These are phyloP conservation scores for Actinia equina DNA, from an alignment of 64 coral and sea anemone species.

Conservation along the genomic window DNA sequence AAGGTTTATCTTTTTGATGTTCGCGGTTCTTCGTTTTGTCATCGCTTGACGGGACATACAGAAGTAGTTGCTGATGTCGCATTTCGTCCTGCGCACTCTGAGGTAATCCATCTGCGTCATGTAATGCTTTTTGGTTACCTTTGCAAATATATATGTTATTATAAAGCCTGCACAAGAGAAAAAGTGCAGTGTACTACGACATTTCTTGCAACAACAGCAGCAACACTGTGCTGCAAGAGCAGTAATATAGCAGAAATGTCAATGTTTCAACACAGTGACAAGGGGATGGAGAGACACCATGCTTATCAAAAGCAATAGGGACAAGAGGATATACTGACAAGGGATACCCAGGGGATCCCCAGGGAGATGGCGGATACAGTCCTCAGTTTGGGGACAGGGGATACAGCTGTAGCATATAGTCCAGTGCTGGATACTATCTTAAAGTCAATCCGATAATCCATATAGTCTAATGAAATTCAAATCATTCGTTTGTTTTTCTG, in stretches of 20 bases:
- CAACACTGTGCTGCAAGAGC: too few relatives aligned
- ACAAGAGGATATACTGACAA: too few relatives aligned
- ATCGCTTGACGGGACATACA: slow-evolving; percentile 83
- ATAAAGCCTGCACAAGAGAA: neutral
- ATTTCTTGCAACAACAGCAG: too few relatives aligned
- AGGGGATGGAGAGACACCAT: too few relatives aligned
- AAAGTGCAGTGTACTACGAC: too few relatives aligned
- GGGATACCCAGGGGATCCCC: too few relatives aligned
- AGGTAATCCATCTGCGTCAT: slow-evolving; percentile 41
- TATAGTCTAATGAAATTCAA: neutral
- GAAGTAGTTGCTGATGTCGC: slow-evolving; percentile 93
- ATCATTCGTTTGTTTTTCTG: neutral
- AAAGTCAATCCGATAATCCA: neutral
- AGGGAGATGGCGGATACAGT: too few relatives aligned
- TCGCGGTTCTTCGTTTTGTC: slow-evolving; percentile 84
- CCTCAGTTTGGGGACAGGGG: too few relatives aligned
- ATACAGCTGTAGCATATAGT: neutral
- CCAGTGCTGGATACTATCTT: neutral
- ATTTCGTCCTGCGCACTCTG: slow-evolving; percentile 69
- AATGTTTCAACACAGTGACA: too few relatives aligned
- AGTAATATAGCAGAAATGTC: too few relatives aligned
- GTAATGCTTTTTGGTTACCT: neutral
- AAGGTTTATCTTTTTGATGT: slow-evolving; percentile 94
- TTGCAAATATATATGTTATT: too few relatives aligned
- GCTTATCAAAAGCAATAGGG: too few relatives aligned